Base-by-base conservation (phyloP, 2,888 invertebrate species). In the Chymomyza procnemis region DNA sequence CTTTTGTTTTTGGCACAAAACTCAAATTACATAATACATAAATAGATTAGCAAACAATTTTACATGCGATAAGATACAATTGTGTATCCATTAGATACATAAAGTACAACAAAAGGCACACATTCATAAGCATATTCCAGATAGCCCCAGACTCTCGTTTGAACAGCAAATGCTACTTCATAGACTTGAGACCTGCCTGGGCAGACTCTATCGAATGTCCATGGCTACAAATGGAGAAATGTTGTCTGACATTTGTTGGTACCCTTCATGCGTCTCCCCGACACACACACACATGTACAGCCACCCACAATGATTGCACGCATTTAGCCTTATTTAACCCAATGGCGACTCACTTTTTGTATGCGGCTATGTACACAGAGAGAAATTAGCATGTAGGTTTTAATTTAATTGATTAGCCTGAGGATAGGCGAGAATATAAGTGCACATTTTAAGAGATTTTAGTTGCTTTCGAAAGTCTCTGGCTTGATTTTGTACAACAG, bases 141-240 rank as follows among this genome's bases (percentile, higher is more conserved):
- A 14, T 60, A 48, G n/a, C 19, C 16, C 6, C 47, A 56, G 18
- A 52, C 19, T 18, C 67, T 14, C 19, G 47, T 48, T 50, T 16
- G 50, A 50, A 50, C 50, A 18, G 46, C 55, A 59, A 70, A 66
- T 21, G 68, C 46, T 26, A 46, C 58, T 41, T 47, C 6, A 61
- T 67, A 61, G 64, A 12, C 54, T 14, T 14, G 21, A 21, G 50
- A 65, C 55, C 64, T 69, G 75, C 61, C 78, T 59, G 67, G 55
- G 66, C 70, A 73, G 69, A 70, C 61, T 63, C 19, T 50, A 18
- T 18, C 50, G 21, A 34, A 19, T 59, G 59, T 47, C 21, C 34
- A 50, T 50, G 50, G 50, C 78, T 77, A 72, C 84, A 87, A 85
- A 85, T 85, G 86, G 88, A 85, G 74, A 87, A 85, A 87, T 79